Evolutionary conservation across 2,797 vertebrate species (phyloP), one percentile per base, ranked within the genome.

Genomic region (Hephaestus fuliginosus): DNA sequence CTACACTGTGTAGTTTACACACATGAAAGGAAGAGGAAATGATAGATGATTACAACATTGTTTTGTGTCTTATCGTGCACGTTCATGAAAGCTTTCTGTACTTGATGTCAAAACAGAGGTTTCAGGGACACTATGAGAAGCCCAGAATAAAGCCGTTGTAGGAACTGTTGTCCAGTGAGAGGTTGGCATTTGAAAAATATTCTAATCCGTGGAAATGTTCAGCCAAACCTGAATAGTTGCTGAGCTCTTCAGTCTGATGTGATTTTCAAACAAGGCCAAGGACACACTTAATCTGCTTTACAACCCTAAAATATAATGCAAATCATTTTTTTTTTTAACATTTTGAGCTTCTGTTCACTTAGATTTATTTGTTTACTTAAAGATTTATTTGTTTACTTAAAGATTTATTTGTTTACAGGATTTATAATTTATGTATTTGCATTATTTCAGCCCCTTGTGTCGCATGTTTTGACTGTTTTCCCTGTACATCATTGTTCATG

Each of bases 401-500:
- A 0, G 0, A 1, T 44, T 61, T 70, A 1, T 73, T 71, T 78
- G 18, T 78, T 67, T 62, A 20, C 1, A 20, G 1, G 1, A 63
- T 69, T 78, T 76, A 58, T 80, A 43, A 65, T 49, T 87, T 25
- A 9, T 86, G 80, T 46, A 69, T 86, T 75, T 81, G 52, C 41
- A 49, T 20, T 74, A 65, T 88, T 79, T 82, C 61, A 62, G 0
- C 48, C n/a, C 61, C 61, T 57, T 33, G n/a, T 86, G 58, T 52
- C 5, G 86, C 88, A 92, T 90, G 90, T 71, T 68, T 80, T 52
- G 7, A 78, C 20, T 77, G 49, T 79, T 43, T 58, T 67, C 33
- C 71, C 56, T 57, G 39, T 76, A 28, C 18, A 78, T 76, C 65
- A 78, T 78, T 74, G 64, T 78, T 69, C 13, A 41, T 43, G 79